These are phyloP conservation scores for Tubiluchus corallicola DNA, from an alignment of 2,888 invertebrate species.

Conservation along the genomic window DNA sequence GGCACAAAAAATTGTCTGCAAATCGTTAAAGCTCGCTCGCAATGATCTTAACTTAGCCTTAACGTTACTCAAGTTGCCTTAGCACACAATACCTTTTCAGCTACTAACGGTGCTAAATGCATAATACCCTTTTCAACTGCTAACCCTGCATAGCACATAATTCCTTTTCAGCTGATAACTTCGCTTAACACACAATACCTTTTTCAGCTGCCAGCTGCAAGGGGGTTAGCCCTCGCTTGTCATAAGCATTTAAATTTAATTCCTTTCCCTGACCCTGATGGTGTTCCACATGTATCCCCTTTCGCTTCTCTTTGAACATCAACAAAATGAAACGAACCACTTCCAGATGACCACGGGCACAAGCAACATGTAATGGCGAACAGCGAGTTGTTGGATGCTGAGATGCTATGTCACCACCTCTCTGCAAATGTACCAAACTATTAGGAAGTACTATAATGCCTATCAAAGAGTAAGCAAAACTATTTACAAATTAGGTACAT, in stretches of 20 bases:
- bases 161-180: neutral
- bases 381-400: conserved; percentile 18
- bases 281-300: conserved; percentile 4
- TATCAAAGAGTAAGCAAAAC: too few relatives aligned
- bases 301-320: conserved; percentile 12
- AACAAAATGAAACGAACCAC: conserved; percentile 18
- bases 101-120: too few relatives aligned
- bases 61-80: too few relatives aligned
- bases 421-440: too few relatives aligned
- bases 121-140: too few relatives aligned
- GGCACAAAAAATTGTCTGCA: too few relatives aligned
- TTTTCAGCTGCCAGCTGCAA: conserved; percentile 24
- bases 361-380: conserved; percentile 20
- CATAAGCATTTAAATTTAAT: conserved; percentile 19
- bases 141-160: neutral
- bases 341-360: conserved; percentile 18
- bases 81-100: too few relatives aligned
- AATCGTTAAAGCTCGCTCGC: too few relatives aligned
- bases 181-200: conserved; percentile 16
- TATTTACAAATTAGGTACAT: too few relatives aligned
- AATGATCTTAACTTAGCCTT: too few relatives aligned
- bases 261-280: neutral
- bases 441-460: too few relatives aligned
- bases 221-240: conserved; percentile 20
- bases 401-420: conserved; percentile 20